Evolutionary conservation across 2,888 invertebrate genomes (phyloP), one percentile per base, ranked within the genome.

Genomic region (Trilocha varians): DNA sequence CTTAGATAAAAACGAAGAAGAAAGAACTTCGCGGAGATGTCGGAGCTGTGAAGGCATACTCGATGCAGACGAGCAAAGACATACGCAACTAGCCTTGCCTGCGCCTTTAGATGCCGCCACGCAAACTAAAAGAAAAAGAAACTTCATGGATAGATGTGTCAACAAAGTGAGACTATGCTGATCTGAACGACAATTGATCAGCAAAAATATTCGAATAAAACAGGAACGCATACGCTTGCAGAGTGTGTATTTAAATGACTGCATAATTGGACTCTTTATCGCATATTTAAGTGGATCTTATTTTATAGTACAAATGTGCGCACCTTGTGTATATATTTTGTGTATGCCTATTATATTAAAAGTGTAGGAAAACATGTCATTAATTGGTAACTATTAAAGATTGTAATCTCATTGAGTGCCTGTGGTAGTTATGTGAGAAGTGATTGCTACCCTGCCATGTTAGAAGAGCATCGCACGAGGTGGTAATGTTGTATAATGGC

Each of bases 131-230:
- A 87, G 90, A 63, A 91, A 91, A 74, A 90, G 91, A 69, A 94
- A 93, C 76, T 94, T 95, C 73, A 92, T 95, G 90, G 94, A 94
- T 87, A 88, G 91, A 73, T 93, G 93, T 78, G 91, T 93, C 58
- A 93, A 92, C 82, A 93, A 93, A 89, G 91, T 93, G 77, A 90
- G 92, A 87, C 91, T 91, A 65, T 83, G 83, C 87, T 93, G 70
- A 92, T 90, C n/a, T n/a, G 55, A 57, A 61, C 53, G 58, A 59
- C 59, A 8, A 18, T 18, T 25, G 3, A 25, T 3, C 2, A 5
- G 56, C 44, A 50, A 50, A 34, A 46, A 48, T 52, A 52, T 51
- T 53, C 44, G 47, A 55, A 52, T 36, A 51, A 43, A 41, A 55
- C 50, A 45, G 39, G 50, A 52, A 46, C 50, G 50, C 55, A 58